Conservation (phyloP, 2,113 vertebrate species). For the Myrmecophaga tridactyla region DNA sequence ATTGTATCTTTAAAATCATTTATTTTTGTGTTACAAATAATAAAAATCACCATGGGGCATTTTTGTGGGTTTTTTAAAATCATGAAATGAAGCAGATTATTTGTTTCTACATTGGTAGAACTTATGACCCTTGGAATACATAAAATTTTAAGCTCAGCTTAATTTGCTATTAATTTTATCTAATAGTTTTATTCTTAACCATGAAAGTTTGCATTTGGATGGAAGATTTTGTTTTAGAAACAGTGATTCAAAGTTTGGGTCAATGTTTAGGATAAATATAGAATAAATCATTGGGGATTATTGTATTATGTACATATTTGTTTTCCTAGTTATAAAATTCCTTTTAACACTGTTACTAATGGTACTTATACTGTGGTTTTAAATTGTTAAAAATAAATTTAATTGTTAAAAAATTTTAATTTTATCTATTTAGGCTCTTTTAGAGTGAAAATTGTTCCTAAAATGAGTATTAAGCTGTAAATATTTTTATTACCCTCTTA, state of each 20-base stretch:
- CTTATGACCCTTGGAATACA: neutral
- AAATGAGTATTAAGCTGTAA: neutral
- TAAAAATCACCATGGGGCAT: neutral
- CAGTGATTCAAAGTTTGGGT: neutral
- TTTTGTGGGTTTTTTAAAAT: slow-evolving; percentile 25
- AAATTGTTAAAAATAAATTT: neutral
- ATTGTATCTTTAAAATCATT: slow-evolving; percentile 25
- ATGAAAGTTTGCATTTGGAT: slow-evolving; percentile 20
- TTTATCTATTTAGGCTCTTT: neutral
- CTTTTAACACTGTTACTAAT: neutral
- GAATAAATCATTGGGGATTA: neutral
- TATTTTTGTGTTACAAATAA: slow-evolving; percentile 16
- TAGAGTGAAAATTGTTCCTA: slow-evolving; percentile 21
- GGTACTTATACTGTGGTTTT: neutral
- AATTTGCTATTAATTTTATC: slow-evolving; percentile 2
- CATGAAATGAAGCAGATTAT: slow-evolving; percentile 15
- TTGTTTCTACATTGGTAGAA: slow-evolving; percentile 24
- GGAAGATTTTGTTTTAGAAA: neutral
- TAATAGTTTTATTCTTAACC: slow-evolving; percentile 20
- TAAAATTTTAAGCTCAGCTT: slow-evolving; percentile 36
- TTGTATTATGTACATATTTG: neutral
- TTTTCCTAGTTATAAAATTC: neutral
- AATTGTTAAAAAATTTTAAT: neutral
- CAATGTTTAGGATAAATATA: neutral
- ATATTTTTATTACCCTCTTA: slow-evolving; percentile 13